Percentiles rank a stretch among this genome's conserved stretches.
Evolutionary conservation across 2,113 vertebrate genomes (phyloP).

Genomic region (Furnarius figulus): DNA sequence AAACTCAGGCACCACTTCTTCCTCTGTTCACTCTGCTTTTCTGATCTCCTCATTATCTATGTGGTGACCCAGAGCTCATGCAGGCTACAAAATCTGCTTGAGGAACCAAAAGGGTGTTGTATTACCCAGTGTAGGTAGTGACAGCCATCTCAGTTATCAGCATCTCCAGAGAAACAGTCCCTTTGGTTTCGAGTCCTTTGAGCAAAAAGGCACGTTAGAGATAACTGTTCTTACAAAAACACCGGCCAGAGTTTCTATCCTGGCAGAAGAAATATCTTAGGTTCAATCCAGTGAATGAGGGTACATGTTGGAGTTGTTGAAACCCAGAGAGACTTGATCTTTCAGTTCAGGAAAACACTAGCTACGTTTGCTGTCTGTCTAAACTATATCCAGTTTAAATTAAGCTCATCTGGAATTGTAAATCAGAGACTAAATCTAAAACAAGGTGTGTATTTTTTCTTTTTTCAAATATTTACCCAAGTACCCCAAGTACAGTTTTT

Average conservation of each 20-base stretch:
- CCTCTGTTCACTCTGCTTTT: background rate
- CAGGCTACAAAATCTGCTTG: background rate
- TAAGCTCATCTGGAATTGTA: background rate
- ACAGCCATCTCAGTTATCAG: background rate
- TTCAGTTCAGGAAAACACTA: background rate
- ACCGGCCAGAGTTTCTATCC: background rate
- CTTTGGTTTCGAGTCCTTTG: background rate
- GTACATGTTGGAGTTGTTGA: background rate
- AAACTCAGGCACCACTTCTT: background rate
- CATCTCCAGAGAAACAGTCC: background rate
- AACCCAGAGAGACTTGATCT: background rate
- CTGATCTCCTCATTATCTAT: background rate
- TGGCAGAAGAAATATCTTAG: background rate
- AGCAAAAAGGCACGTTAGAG: background rate
- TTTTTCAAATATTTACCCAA: background rate
- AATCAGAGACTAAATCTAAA: background rate
- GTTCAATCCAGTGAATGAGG: background rate
- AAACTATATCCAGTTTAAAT: background rate
- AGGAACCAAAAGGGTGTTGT: background rate
- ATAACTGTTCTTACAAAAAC: background rate
- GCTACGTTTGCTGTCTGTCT: background rate
- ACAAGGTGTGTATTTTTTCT: background rate
- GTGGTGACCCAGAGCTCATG: background rate
- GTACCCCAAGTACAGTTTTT: background rate
- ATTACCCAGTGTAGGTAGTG: accelerated